Evolutionary conservation across 1,140 invertebrate genomes (phyloP).

Genomic region (Eumeta japonica): DNA sequence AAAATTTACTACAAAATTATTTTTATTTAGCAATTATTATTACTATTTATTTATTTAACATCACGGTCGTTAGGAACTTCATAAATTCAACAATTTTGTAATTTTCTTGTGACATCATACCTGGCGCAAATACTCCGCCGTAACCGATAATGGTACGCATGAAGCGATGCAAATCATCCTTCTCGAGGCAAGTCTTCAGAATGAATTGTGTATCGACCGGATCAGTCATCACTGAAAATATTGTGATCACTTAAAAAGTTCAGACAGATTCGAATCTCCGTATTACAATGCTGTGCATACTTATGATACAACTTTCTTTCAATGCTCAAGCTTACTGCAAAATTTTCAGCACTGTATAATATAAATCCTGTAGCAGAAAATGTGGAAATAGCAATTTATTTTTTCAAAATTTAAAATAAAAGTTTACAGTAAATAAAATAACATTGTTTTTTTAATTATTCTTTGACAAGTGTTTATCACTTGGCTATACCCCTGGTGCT

Average conservation of each 20-base stretch:
- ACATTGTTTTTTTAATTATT: too few species aligned
- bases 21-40: constrained; percentile 1
- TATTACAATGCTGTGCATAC: too few species aligned
- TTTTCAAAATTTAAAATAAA: too few species aligned
- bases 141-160: background rate
- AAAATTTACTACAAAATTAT: background rate
- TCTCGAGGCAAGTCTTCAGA: constrained; percentile 5
- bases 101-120: too few species aligned
- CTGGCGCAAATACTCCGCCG: constrained; percentile 5
- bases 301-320: too few species aligned
- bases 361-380: background rate
- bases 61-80: background rate
- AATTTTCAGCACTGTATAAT: background rate
- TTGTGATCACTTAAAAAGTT: background rate
- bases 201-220: constrained; percentile 4
- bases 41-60: background rate
- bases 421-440: too few species aligned
- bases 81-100: too few species aligned
- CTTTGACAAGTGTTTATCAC: too few species aligned
- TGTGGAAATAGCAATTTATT: background rate
- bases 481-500: too few species aligned
- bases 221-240: background rate
- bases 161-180: constrained; percentile 6
- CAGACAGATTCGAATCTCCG: too few species aligned
- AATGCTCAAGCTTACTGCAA: background rate